A percentile compares a stretch with the other conserved stretches of the same genome.
Evolutionary conservation across 2,888 invertebrate species (phyloP).

Genomic region (Metallyticus violacea): DNA sequence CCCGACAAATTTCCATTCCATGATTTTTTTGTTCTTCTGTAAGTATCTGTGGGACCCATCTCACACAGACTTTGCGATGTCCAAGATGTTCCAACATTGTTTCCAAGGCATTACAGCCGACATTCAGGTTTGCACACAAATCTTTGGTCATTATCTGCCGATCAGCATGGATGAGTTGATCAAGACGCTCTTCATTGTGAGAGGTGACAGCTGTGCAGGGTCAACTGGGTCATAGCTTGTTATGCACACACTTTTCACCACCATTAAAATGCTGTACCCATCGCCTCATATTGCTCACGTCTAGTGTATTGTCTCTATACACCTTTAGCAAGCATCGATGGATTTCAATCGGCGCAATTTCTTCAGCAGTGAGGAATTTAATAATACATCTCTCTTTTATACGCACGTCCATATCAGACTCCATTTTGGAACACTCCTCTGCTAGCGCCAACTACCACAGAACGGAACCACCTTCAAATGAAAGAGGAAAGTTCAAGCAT

Average conservation of each 20-base stretch:
- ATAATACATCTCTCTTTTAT: background rate
- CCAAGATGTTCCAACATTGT: too few relatives aligned
- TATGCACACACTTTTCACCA: too few relatives aligned
- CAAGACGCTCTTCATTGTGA: too few relatives aligned
- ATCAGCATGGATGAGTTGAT: background rate
- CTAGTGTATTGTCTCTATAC: background rate
- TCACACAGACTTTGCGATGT: background rate
- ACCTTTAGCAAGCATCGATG: background rate
- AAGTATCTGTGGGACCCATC: background rate
- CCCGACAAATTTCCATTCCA: too few relatives aligned
- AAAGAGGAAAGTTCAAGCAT: too few relatives aligned
- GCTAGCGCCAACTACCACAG: too few relatives aligned
- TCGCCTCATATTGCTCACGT: background rate
- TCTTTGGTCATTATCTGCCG: background rate
- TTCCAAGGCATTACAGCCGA: too few relatives aligned
- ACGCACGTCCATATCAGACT: background rate
- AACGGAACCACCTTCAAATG: too few relatives aligned
- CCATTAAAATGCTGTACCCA: too few relatives aligned
- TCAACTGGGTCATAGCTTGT: too few relatives aligned
- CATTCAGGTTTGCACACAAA: background rate
- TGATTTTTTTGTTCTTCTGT: background rate
- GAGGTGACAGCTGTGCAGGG: too few relatives aligned
- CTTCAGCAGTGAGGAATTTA: background rate
- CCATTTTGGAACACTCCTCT: background rate
- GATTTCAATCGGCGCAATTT: background rate